Percentiles rank a stretch among this genome's conserved stretches.
Evolutionary conservation across 2,113 vertebrate genomes (phyloP).

Genomic region (Scomber colias): DNA sequence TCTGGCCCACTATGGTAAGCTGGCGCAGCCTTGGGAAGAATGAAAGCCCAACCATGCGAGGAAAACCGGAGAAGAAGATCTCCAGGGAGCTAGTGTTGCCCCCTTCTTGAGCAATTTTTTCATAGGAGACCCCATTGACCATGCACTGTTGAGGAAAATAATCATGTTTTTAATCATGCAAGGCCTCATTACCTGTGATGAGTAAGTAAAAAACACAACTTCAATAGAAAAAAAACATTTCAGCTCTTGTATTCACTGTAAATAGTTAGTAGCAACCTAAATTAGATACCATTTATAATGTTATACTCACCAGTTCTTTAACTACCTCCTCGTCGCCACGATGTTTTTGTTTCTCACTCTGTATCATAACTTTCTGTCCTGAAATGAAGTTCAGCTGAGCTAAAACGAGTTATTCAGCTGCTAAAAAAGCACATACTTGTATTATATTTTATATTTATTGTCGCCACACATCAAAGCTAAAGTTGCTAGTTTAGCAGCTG

Average conservation of each 20-base stretch:
- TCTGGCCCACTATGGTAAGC: conserved; percentile 87
- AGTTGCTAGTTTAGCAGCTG: not conserved
- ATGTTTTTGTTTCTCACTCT: conserved; percentile 77
- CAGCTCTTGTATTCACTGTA: not conserved
- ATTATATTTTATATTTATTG: not conserved
- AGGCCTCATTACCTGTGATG: not conserved
- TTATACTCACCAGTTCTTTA: conserved; percentile 86
- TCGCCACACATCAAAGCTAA: conserved; percentile 26
- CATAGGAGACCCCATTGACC: conserved; percentile 85
- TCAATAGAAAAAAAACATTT: not conserved
- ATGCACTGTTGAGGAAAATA: conserved; percentile 80
- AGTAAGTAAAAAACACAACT: not conserved
- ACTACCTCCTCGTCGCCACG: conserved; percentile 83
- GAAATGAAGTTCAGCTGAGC: not conserved
- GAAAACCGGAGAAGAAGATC: conserved; percentile 90
- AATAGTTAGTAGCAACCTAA: not conserved
- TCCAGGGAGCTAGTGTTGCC: conserved; percentile 80
- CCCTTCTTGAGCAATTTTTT: conserved; percentile 83
- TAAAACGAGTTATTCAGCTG: not conserved
- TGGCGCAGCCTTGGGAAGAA: conserved; percentile 84
- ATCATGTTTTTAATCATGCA: not conserved
- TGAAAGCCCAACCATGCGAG: conserved; percentile 85
- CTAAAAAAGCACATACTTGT: not conserved
- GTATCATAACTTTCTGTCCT: conserved; percentile 76
- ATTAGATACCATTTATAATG: not conserved